Percentiles rank a stretch among this genome's conserved stretches.
Conservation (phyloP, 2,797 vertebrate species). For the Chelonia mydas region DNA sequence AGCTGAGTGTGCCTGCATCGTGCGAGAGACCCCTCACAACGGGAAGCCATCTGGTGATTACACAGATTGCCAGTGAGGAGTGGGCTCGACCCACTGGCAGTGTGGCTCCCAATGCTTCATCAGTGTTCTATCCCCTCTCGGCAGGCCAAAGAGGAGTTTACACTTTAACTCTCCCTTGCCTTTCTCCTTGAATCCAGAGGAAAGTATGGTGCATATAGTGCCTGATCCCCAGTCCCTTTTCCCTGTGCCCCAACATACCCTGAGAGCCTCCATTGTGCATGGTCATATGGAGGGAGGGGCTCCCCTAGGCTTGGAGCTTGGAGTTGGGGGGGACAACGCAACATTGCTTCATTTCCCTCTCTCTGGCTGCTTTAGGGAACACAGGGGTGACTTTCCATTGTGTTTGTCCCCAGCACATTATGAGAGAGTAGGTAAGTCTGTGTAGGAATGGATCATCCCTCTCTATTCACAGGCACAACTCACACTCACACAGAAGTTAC, state of each 20-base stretch:
- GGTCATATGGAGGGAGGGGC: not conserved
- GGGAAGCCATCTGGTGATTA: not conserved
- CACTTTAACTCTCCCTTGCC: fast-evolving
- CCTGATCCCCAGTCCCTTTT: not conserved
- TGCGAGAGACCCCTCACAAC: not conserved
- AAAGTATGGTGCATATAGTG: not conserved
- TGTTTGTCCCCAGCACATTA: not conserved
- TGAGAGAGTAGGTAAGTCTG: fast-evolving
- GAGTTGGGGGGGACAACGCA: not conserved
- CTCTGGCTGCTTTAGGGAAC: not conserved
- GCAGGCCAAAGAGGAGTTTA: not conserved
- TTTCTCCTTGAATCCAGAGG: not conserved
- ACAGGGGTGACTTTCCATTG: not conserved
- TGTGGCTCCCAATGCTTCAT: not conserved
- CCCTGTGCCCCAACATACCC: not conserved
- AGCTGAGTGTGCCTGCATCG: not conserved
- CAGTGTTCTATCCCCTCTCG: not conserved
- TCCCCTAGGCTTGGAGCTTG: not conserved
- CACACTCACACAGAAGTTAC: not conserved
- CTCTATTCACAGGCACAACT: no score
- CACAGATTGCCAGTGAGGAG: not conserved
- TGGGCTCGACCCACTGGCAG: not conserved
- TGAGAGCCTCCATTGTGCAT: not conserved
- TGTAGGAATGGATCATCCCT: not conserved
- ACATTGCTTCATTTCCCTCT: not conserved